Evolutionary conservation across 2,113 vertebrate species (phyloP).

Genomic region (Hippocampus comes): DNA sequence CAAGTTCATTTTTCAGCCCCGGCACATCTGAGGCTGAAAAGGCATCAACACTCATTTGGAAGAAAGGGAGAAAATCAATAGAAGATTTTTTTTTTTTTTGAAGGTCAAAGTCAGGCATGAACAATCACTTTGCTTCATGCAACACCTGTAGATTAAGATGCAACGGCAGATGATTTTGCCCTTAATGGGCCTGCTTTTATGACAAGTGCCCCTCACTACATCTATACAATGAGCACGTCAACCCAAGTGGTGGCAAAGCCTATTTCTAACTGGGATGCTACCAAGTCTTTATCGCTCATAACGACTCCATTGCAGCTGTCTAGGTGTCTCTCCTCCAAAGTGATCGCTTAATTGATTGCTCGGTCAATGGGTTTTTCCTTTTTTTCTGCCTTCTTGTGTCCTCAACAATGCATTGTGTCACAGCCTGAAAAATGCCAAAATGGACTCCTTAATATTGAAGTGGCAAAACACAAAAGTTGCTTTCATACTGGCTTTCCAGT

Average conservation of each 20-base stretch:
- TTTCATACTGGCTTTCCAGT: background rate
- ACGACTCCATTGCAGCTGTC: conserved; percentile 23
- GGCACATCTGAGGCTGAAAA: conserved; percentile 46
- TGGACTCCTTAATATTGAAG: conserved; percentile 9
- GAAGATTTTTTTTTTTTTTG: conserved; percentile 37
- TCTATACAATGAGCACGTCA: conserved; percentile 38
- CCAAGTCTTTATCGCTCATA: conserved; percentile 41
- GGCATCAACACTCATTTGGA: conserved; percentile 49
- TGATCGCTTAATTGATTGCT: conserved; percentile 47
- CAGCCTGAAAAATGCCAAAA: conserved; percentile 13
- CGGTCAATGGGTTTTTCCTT: conserved; percentile 22
- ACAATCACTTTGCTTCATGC: conserved; percentile 59
- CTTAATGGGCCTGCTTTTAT: conserved; percentile 37
- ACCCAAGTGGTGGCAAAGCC: conserved; percentile 41
- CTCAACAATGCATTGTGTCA: conserved; percentile 28
- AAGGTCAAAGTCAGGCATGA: conserved; percentile 66
- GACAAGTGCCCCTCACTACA: conserved; percentile 17
- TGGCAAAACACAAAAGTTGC: conserved; percentile 26
- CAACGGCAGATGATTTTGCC: conserved; percentile 39
- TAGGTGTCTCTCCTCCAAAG: conserved; percentile 19
- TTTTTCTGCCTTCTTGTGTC: conserved; percentile 17
- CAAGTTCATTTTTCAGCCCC: conserved; percentile 54
- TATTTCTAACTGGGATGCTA: conserved; percentile 34
- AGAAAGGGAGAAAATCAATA: conserved; percentile 58
- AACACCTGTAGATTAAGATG: conserved; percentile 41